Conservation (phyloP, 2,797 vertebrate genomes). For the Sitta carolinensis region DNA sequence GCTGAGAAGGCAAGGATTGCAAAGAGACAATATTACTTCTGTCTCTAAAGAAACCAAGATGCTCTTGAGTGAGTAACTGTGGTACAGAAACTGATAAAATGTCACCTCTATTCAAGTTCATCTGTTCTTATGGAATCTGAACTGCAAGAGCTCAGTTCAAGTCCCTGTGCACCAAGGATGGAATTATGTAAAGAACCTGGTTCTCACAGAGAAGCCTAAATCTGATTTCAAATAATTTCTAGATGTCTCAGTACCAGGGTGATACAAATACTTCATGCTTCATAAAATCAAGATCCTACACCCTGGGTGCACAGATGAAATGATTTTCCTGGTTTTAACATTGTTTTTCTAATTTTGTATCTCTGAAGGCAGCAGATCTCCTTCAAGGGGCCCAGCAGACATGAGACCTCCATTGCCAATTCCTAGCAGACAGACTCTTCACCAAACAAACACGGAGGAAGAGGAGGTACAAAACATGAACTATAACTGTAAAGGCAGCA, state of each 20-base stretch:
- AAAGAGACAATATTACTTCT: background rate
- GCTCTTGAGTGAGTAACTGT: background rate
- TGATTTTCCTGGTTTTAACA: background rate
- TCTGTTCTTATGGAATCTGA: background rate
- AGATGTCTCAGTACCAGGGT: background rate
- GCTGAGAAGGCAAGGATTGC: background rate
- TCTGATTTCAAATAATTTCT: background rate
- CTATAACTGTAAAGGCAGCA: background rate
- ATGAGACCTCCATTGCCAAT: slow-evolving; percentile 62
- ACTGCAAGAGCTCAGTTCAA: background rate
- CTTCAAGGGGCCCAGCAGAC: slow-evolving; percentile 67
- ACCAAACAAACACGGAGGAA: slow-evolving; percentile 24
- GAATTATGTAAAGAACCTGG: background rate
- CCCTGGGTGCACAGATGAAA: background rate
- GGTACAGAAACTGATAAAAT: background rate
- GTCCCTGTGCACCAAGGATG: background rate
- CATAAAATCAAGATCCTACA: background rate
- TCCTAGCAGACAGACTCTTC: slow-evolving; percentile 49
- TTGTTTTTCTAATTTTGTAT: background rate
- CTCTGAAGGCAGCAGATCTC: slow-evolving; percentile 68
- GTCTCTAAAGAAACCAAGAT: background rate
- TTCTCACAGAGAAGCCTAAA: background rate
- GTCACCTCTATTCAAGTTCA: background rate
- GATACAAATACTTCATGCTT: background rate
- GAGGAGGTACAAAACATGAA: slow-evolving; percentile 56